Evolutionary conservation across 1,140 invertebrate genomes (phyloP), one percentile per base, ranked within the genome.

Genomic region (Lepidurus arcticus): DNA sequence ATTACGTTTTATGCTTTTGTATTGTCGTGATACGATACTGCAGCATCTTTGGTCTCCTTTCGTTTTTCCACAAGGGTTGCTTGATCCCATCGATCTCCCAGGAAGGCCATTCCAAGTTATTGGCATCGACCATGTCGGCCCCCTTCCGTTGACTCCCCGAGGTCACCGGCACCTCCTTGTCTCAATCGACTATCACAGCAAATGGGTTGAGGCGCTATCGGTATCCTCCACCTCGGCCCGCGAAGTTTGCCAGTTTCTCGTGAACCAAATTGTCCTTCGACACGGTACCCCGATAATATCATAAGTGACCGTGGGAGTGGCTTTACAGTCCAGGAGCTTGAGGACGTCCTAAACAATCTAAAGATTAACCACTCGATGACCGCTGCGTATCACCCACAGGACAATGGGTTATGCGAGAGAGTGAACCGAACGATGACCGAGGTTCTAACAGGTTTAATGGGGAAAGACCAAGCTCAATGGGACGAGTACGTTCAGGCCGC

Each of bases 381-480:
- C 1, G 13, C 79, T 4, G 24, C 79, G 4, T 1, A 79, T 3
- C 43, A 78, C 47, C 78, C 80, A 21, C 44, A 80, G 53, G 73
- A 81, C 11, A 82, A 82, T 76, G 82, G 81, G 1, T 45, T 78
- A 73, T 75, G 53, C n/a, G 82, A 82, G 45, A n/a, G 76, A 43
- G 76, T 73, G 11, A 81, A 83, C 77, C 24, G 26, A 44, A 81
- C 77, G 0, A 44, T 83, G 13, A 76, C 75, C 13, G 75, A 26
- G 34, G 78, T 74, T 44, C 53, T 78, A 5, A 73, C 26, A 0
- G 75, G 47, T 78, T 87, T 85, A 79, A 79, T 84, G 7, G 82
- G 81, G n/a, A 21, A 80, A 13, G 79, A 82, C 34, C 82, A 82
- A 11, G 80, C 44, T 10, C 83, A 87, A 79, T 88, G 87, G 87